Base-by-base conservation (phyloP, 2,888 invertebrate species). In the Lingula anatina region DNA sequence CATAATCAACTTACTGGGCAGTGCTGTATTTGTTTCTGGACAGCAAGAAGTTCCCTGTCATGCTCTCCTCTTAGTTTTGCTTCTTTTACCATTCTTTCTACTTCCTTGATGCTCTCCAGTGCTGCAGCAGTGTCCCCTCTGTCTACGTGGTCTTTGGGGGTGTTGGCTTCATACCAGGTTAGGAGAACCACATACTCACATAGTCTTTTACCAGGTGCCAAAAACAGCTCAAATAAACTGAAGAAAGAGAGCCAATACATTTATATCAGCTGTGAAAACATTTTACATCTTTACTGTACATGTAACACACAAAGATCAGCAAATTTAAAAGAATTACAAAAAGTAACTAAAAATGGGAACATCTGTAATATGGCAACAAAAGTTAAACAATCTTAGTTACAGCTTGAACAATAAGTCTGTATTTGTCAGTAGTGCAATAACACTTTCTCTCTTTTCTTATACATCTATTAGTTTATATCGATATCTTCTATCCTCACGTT, bases 161-260 rank as follows among this genome's bases (percentile, higher is more conserved):
- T 73, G 56, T 70, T 65, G 3, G 61, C 54, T 45, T 71, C 65
- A 54, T 74, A 70, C 66, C 70, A 71, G 20, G 61, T 65, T 42
- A 75, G 54, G 37, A 75, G 56, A 1, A 62, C 66, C n/a, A 70
- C 65, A 55, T 71, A 73, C 49, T 73, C 71, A 5, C 57, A 59
- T 25, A 75, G 69, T 12, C 74, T 54, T 15, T 60, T 53, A 2
- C 64, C 58, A 2, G 73, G 71, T 27, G 79, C 54, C 36, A 75
- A 63, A 57, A 81, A 62, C 56, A 79, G 73, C 47, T 80, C 73
- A 20, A 67, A 77, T 56, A 60, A 64, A 55, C 80, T 81, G 54
- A 26, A 54, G 54, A 43, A 31, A 47, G 24, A 9, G 9, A 12
- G 12, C 7, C 18, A 39, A 18, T 15, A 31, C 31, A 31, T 31